Evolutionary conservation across 1,140 invertebrate genomes (phyloP).

Genomic region (Drosophila truncata): DNA sequence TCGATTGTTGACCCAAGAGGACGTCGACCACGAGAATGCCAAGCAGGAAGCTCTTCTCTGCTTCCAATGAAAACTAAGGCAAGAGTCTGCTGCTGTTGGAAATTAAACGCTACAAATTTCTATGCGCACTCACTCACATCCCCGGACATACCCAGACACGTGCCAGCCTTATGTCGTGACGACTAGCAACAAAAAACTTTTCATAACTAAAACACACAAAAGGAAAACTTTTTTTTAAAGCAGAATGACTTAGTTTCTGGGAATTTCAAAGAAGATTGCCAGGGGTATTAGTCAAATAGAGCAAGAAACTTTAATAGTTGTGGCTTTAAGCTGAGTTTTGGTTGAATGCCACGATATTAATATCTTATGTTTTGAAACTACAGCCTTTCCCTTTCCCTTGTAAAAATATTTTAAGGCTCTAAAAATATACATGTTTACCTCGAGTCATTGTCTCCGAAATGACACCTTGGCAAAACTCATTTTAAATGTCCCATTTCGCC

Average conservation of each 20-base stretch:
- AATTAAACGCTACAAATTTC: slow-evolving; percentile 32
- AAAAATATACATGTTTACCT: background rate
- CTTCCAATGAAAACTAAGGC: slow-evolving; percentile 33
- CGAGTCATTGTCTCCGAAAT: background rate
- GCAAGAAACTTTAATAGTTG: background rate
- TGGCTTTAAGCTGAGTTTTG: background rate
- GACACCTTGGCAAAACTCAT: slow-evolving; percentile 7
- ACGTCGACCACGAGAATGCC: slow-evolving; percentile 4
- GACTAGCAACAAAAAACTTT: slow-evolving; percentile 30
- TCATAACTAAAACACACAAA: slow-evolving; percentile 60
- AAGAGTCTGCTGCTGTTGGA: slow-evolving; percentile 13
- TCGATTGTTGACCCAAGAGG: slow-evolving; percentile 59
- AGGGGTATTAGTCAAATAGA: background rate
- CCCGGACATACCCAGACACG: slow-evolving; percentile 34
- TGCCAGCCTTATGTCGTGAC: slow-evolving; percentile 37
- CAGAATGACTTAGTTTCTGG: slow-evolving; percentile 1
- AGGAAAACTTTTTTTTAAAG: slow-evolving; percentile 42
- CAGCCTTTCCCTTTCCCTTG: background rate
- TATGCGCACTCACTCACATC: slow-evolving; percentile 17
- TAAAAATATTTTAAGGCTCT: background rate
- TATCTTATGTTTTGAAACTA: background rate
- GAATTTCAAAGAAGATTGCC: background rate
- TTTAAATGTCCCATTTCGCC: slow-evolving; percentile 15
- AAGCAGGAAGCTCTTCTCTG: slow-evolving; percentile 11
- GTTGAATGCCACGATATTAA: too few relatives aligned